Evolutionary conservation across 64 coral and sea anemone genomes (phyloP).

Genomic region (Actinia tenebrosa): DNA sequence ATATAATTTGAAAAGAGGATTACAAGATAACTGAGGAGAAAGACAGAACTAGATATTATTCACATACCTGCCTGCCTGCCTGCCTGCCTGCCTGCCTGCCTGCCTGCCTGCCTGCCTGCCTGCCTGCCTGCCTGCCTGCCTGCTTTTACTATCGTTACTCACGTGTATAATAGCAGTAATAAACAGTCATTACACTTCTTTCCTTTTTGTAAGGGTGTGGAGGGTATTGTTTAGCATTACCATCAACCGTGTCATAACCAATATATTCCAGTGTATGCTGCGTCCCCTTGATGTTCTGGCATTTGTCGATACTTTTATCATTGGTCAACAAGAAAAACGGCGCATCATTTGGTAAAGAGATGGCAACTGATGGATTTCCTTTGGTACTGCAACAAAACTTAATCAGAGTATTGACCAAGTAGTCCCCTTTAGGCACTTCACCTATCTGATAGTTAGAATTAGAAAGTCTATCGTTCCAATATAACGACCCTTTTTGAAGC

Average conservation of each 20-base stretch:
- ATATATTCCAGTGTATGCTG: background rate
- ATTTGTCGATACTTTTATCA: background rate
- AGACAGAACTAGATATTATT: no score
- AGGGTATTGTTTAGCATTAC: background rate
- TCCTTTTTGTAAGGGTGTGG: background rate
- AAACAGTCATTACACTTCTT: background rate
- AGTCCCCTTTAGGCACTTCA: background rate
- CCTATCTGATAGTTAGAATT: background rate
- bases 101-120: no score
- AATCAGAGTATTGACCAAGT: background rate
- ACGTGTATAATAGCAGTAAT: constrained; percentile 9
- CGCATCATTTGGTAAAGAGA: background rate
- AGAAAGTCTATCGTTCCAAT: background rate
- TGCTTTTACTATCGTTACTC: background rate
- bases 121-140: no score
- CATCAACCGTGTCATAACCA: background rate
- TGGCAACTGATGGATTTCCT: background rate
- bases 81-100: no score
- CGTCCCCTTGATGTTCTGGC: background rate
- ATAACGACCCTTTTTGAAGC: constrained; percentile 4
- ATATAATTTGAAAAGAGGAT: no score
- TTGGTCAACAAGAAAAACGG: background rate
- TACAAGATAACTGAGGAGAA: no score
- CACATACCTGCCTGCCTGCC: no score
- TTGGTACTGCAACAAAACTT: constrained; percentile 18